Base-by-base conservation (phyloP, 2,888 invertebrate genomes). In the Podotricha telesiphe region DNA sequence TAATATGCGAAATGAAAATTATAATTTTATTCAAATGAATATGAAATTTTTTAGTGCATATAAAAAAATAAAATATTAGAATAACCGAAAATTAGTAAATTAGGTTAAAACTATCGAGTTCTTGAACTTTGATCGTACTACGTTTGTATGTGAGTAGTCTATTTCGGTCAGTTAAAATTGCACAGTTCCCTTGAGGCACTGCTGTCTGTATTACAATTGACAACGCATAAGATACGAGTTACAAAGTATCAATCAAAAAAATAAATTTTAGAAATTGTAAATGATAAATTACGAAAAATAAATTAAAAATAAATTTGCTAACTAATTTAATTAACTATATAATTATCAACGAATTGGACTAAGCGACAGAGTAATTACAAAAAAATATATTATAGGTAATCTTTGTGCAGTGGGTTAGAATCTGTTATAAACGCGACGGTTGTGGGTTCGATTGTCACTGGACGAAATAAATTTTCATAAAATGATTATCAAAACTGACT, bases 121-220 rank as follows among this genome's bases (percentile, higher is more conserved):
- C 59, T 22, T 53, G 40, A 68, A 64, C 61, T 71, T 69, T 69
- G 50, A 42, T 68, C 53, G 58, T 59, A 53, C 56, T 59, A 53
- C 61, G 42, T 42, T 13, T 13, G 42, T 13, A 45, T 64, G 45
- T 64, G 63, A 62, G 45, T 62, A 66, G 65, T 71, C 77, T 80
- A 80, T 79, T 78, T 76, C 73, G 70, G 74, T 75, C 68, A 64
- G 68, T 75, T 65, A 66, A 77, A 80, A 83, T 81, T 73, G 78
- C 53, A 75, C 58, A 77, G 79, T 80, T 82, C 82, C 83, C 76
- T 71, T 74, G 66, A 76, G 47, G 56, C 56, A 67, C 51, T 34
- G 34, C n/a, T 45, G 2, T 15, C n/a, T 15, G 55, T 19, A 17
- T 55, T 19, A 63, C 58, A 62, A 58, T 69, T 65, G 62, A 34